A percentile compares a stretch with the other conserved stretches of the same genome.
Conservation (phyloP, 2,797 vertebrate genomes). For the Myoxocephalus aenaeus region DNA sequence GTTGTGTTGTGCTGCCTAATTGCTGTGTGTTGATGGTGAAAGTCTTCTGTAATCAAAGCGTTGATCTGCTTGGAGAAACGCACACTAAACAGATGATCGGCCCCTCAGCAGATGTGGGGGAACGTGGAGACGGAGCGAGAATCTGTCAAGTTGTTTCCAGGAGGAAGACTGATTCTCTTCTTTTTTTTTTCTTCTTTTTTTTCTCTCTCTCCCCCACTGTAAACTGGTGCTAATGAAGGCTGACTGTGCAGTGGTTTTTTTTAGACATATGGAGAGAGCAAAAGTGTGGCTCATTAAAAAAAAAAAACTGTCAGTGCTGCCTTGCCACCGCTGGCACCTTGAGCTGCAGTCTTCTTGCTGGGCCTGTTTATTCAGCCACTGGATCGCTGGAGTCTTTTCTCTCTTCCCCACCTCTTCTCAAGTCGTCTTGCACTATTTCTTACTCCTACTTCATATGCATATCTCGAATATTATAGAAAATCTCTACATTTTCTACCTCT, state of each 20-base stretch:
- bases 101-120: constrained; percentile 70
- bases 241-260: constrained; percentile 64
- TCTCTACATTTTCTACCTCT: constrained; percentile 5
- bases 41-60: constrained; percentile 71
- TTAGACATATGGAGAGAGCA: constrained; percentile 67
- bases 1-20: constrained; percentile 64
- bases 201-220: constrained; percentile 39
- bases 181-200: constrained; percentile 41
- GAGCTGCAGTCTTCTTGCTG: constrained; percentile 55
- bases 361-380: constrained; percentile 65
- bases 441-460: constrained; percentile 8
- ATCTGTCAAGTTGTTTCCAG: constrained; percentile 73
- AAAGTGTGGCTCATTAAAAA: constrained; percentile 78
- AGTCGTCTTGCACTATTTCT: constrained; percentile 25
- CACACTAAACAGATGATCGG: constrained; percentile 70
- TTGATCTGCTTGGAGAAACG: constrained; percentile 56
- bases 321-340: constrained; percentile 60
- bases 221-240: constrained; percentile 77
- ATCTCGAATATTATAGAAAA: constrained; percentile 15
- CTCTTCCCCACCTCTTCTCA: constrained; percentile 17
- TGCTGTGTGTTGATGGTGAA: constrained; percentile 60
- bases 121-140: constrained; percentile 57
- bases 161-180: constrained; percentile 54
- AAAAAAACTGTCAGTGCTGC: constrained; percentile 71
- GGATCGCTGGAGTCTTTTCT: constrained; percentile 52